phyloP scores from a whole-genome alignment of 1,140 invertebrate genomes.

The Saxidomus purpurata region DNA sequence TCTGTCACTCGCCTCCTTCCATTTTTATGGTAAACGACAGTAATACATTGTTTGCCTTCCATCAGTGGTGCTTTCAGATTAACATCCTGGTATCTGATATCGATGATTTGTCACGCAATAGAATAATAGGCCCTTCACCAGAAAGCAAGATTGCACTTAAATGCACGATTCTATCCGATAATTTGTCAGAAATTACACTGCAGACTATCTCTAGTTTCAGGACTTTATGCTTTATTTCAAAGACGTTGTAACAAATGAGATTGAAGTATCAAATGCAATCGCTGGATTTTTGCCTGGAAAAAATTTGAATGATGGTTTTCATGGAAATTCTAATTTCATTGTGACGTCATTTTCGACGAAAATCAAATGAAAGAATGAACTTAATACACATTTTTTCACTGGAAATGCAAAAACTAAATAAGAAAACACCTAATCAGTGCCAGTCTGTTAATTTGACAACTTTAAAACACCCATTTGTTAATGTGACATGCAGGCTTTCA shows the following conservation, averaged over 20 bases:
- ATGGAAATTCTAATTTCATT: not conserved
- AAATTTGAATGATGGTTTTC: not conserved
- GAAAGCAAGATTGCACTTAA: not conserved
- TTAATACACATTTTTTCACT: too few relatives aligned
- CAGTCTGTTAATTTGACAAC: too few relatives aligned
- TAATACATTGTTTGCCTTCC: not conserved
- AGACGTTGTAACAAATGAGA: not conserved
- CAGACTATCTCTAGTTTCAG: not conserved
- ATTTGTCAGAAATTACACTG: not conserved
- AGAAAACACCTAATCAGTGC: too few relatives aligned
- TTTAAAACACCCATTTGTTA: too few relatives aligned
- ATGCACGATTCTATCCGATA: not conserved
- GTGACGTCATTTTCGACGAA: not conserved
- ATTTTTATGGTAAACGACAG: slow-evolving; percentile 13
- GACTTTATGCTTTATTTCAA: not conserved
- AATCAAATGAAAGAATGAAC: too few relatives aligned
- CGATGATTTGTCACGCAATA: not conserved
- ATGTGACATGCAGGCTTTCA: too few relatives aligned
- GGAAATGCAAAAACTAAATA: too few relatives aligned
- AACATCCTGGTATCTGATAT: not conserved
- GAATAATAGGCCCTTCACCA: not conserved
- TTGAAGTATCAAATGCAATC: not conserved
- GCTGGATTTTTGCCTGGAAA: not conserved
- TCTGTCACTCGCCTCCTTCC: not conserved
- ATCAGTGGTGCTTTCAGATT: not conserved